Conservation (phyloP, 2,888 invertebrate species). For the Monoplex corrugatus region DNA sequence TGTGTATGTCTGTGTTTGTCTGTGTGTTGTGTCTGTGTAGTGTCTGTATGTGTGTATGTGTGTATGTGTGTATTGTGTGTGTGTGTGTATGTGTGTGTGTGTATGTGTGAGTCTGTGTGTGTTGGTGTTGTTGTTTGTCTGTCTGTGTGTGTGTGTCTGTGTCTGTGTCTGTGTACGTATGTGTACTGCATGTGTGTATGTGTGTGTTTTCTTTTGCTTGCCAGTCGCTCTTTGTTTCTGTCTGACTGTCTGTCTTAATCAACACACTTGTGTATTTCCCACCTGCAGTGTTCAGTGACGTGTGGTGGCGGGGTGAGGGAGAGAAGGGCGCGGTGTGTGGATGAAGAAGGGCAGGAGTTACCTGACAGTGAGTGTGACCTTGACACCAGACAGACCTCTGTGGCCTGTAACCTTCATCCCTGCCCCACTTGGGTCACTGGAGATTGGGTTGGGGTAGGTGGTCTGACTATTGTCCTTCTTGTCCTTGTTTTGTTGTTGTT, state of each 20-base stretch:
- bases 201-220: neutral
- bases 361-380: slow-evolving; percentile 74
- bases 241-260: too few relatives aligned
- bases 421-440: slow-evolving; percentile 86
- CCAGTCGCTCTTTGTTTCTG: too few relatives aligned
- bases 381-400: slow-evolving; percentile 66
- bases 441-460: slow-evolving; percentile 85
- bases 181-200: neutral
- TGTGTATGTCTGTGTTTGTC: neutral
- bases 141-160: neutral
- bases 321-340: slow-evolving; percentile 86
- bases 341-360: slow-evolving; percentile 80
- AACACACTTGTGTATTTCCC: neutral
- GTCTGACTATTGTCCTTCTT: neutral
- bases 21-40: neutral
- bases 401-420: slow-evolving; percentile 84
- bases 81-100: too few relatives aligned
- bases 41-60: neutral
- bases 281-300: slow-evolving; percentile 85
- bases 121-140: neutral
- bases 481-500: too few relatives aligned
- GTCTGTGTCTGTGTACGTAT: neutral
- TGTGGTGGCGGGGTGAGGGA: slow-evolving; percentile 86
- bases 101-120: too few relatives aligned
- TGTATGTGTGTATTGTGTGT: neutral